These are phyloP conservation scores for Hydrotaea diabolus DNA, from an alignment of 2,888 invertebrate genomes.

Conservation along the genomic window DNA sequence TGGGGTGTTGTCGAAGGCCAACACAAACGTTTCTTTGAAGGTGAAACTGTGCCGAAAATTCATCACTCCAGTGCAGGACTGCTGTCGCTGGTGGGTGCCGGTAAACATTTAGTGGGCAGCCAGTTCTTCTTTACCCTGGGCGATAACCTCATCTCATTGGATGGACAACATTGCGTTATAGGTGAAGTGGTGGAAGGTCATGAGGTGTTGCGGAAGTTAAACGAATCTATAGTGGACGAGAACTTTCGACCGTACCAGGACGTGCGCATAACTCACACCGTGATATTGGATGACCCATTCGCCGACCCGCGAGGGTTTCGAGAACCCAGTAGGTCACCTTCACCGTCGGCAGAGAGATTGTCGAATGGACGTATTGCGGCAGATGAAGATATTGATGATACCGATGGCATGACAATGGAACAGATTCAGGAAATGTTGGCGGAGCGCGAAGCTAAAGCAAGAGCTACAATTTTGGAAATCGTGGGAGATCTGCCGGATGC, in stretches of 20 bases:
- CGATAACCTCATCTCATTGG: conserved; percentile 92
- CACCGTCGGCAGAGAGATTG: conserved; percentile 90
- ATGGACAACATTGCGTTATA: conserved; percentile 95
- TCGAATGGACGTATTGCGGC: conserved; percentile 94
- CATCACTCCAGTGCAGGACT: conserved; percentile 93
- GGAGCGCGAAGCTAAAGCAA: conserved; percentile 95
- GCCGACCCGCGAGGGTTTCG: conserved; percentile 91
- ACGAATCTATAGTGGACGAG: conserved; percentile 96
- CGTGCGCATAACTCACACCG: conserved; percentile 97
- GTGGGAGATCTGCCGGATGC: conserved; percentile 98
- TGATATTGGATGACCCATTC: conserved; percentile 97
- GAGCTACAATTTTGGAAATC: conserved; percentile 98
- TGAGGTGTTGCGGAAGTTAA: conserved; percentile 92
- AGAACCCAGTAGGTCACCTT: conserved; percentile 93
- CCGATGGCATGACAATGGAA: conserved; percentile 90
- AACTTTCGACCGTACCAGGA: conserved; percentile 95
- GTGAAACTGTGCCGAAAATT: conserved; percentile 94
- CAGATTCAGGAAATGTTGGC: conserved; percentile 94
- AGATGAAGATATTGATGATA: conserved; percentile 96
- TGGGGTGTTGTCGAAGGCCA: conserved; percentile 93
- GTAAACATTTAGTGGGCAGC: conserved; percentile 93
- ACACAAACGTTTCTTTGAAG: conserved; percentile 93
- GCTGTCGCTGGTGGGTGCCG: conserved; percentile 96
- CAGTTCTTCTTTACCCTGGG: conserved; percentile 98
- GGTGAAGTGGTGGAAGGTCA: conserved; percentile 94